Base-by-base conservation (phyloP, 2,797 vertebrate species). In the Pitangus sulphuratus region DNA sequence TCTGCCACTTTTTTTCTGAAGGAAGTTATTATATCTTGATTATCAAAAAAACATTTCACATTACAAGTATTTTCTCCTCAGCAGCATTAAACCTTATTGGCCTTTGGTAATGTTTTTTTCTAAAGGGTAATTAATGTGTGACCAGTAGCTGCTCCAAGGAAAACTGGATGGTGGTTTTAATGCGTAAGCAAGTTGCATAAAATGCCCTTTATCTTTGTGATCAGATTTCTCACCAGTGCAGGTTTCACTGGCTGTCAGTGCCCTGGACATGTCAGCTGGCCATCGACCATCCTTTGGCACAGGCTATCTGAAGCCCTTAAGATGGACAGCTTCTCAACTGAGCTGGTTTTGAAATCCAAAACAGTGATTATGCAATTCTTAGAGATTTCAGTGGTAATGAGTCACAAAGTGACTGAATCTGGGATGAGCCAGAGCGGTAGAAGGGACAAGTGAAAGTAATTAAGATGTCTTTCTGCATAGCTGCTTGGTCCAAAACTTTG, bases 101-200 rank as follows among this genome's bases (percentile, higher is more conserved):
- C 77, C 70, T 95, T 84, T 93, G 57, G 57, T 85, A 95, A 87
- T 68, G n/a, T n/a, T 94, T 21, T 93, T 92, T 96, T 82, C 84
- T 84, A 91, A 94, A 91, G 64, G 56, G 57, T 83, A 89, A 95
- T 93, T 92, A 87, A 83, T 66, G n/a, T 83, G 45, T 60, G 60
- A 93, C 58, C 72, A 88, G 72, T 50, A 87, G 83, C 65, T 81
- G 51, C 60, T 93, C 53, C 39, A 68, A 76, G 65, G 53, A 84
- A 84, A 80, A 93, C 56, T 64, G 84, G 87, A 84, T 68, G 61
- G 21, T 77, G 51, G 62, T 87, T 95, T 87, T 86, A 69, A 71
- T 25, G n/a, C 84, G 76, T 75, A 90, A 86, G 15, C 35, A 89
- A 77, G 84, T 82, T 87, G 56, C 50, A 69, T 91, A 79, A 90